Base-by-base conservation (phyloP, 1,140 invertebrate species). In the Leptinotarsa texana region DNA sequence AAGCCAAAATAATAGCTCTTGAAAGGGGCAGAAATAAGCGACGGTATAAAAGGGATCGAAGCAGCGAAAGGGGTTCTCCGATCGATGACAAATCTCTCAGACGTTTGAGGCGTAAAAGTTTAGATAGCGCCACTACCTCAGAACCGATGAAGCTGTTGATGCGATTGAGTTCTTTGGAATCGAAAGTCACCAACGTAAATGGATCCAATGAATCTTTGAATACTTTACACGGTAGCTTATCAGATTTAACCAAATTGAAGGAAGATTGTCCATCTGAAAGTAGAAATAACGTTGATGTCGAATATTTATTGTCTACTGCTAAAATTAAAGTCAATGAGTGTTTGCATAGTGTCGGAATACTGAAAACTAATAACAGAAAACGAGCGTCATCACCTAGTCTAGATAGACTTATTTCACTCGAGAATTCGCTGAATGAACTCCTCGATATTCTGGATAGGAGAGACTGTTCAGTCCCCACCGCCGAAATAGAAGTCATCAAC, bases 141-240 rank as follows among this genome's bases (percentile, higher is more conserved):
- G 93, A 94, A 82, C 91, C 93, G 3, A 91, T 94, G 89, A 93
- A 93, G 85, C 89, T 93, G 75, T 83, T 94, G 63, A 92, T 93
- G 77, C 88, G 93, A 72, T 83, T 94, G 42, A 93, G 90, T 80
- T 90, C 91, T 27, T 83, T 94, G 76, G 93, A 95, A 85, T 90
- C 90, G 24, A 93, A 93, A 88, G 90, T 93, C 21, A 86, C 88
- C 24, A 90, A 86, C 79, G 90, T 89, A 4, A 84, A 87, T 18
- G 87, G 86, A 73, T 89, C 88, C 4, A 88, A 85, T 69, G 88
- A 89, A 79, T 88, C 87, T 13, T 80, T 90, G 57, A 87, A 85
- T 80, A 73, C 77, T 15, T 67, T 76, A n/a, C 78, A 75, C 69
- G 65, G 87, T 78, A 90, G 89, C 57, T 83, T 86, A 72, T 75